Base-by-base conservation (phyloP, 2,113 vertebrate genomes). In the Gadus macrocephalus region DNA sequence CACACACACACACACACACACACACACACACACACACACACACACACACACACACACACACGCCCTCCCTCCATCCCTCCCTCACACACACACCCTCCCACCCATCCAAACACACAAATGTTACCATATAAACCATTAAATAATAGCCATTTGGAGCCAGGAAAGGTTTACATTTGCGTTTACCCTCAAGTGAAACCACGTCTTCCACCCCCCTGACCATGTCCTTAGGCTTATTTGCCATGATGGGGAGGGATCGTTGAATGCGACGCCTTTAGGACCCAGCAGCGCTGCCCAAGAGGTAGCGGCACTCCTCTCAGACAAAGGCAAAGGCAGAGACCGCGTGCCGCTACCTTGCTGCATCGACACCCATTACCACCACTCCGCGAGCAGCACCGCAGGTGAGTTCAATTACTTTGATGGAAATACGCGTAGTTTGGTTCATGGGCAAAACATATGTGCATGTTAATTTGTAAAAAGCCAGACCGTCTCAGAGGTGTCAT, bases 211-310 rank as follows among this genome's bases (percentile, higher is more conserved):
- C 75, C 75, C 67, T 64, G 49, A 60, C 35, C 31, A 35, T 35
- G 31, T 35, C 31, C 2, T 35, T 35, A 35, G 31, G 31, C 31
- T 7, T 35, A 35, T 35, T 35, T 35, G 31, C 31, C 31, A 16
- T 68, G 9, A 84, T 87, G 83, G n/a, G n/a, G 87, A 85, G 84
- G 81, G 75, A 72, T 79, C 78, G 78, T 22, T 1, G 35, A 8
- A 31, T 69, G 77, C 76, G 87, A 78, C 73, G 87, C 76, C 87
- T 85, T 81, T 92, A 91, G 90, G 91, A 92, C 91, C 91, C 89
- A 85, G 91, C 79, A 78, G 88, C 76, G 76, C 63, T 66, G 71
- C 55, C 71, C 83, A 85, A 79, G 83, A 82, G 87, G 81, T 68
- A 73, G 81, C 82, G 64, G 77, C 78, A 72, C 78, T 63, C 81